phyloP scores from a whole-genome alignment of 2,888 invertebrate genomes.

The Lapara coniferarum region DNA sequence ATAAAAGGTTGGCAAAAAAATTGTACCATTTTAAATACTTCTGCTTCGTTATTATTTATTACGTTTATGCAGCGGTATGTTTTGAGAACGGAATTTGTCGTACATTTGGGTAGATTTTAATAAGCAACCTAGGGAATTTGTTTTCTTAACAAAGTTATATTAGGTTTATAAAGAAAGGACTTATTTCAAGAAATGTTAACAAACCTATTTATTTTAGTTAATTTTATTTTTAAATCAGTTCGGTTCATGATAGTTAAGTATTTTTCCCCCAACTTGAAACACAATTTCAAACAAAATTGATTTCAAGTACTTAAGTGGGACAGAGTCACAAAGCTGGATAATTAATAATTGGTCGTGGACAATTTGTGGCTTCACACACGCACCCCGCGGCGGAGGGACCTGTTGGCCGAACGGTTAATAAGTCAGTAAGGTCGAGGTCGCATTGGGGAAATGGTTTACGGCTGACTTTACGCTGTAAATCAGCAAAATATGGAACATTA shows the following conservation, averaged over 20 bases:
- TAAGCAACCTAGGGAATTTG: too few species aligned
- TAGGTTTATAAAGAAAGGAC: too few species aligned
- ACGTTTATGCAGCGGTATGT: background rate
- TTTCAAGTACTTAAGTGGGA: slow-evolving; percentile 24
- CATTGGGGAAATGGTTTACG: background rate
- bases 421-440: background rate
- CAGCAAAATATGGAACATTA: too few species aligned
- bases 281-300: slow-evolving; percentile 2
- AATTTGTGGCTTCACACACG: slow-evolving; percentile 53
- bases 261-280: background rate
- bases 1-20: background rate
- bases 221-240: too few species aligned
- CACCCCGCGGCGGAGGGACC: slow-evolving; percentile 42
- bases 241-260: background rate
- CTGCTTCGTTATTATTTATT: background rate
- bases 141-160: too few species aligned
- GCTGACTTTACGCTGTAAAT: background rate
- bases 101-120: too few species aligned
- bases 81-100: background rate
- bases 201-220: too few species aligned
- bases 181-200: too few species aligned
- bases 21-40: background rate
- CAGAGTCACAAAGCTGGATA: slow-evolving; percentile 44
- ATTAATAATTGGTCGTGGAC: slow-evolving; percentile 52
- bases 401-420: slow-evolving; percentile 47